Evolutionary conservation across 2,888 invertebrate species (phyloP).

Genomic region (Myopa tessellatipennis): DNA sequence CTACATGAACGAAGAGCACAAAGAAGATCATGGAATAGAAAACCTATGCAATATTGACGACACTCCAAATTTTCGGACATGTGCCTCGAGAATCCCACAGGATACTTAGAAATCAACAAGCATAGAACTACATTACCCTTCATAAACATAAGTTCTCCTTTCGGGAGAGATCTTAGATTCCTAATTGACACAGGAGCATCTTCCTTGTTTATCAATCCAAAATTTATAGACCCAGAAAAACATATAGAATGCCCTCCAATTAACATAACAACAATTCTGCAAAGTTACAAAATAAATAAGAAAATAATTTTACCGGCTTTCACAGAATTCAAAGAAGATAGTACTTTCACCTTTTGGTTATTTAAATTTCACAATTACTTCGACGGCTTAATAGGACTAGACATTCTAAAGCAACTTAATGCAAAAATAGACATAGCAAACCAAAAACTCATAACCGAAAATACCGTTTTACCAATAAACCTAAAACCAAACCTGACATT

Average conservation of each 20-base stretch:
- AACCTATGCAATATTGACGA: constrained; percentile 3
- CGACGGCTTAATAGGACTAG: constrained; percentile 20
- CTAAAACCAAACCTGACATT: constrained; percentile 17
- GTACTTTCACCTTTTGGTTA: background rate
- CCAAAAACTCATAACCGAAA: background rate
- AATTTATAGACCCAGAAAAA: constrained; percentile 11
- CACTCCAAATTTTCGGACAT: constrained; percentile 30
- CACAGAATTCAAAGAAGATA: no score
- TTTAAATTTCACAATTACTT: constrained; percentile 25
- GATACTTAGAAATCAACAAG: constrained; percentile 29
- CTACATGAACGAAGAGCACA: background rate
- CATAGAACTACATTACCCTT: constrained; percentile 12
- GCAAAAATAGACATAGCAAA: constrained; percentile 12
- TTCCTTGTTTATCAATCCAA: constrained; percentile 32
- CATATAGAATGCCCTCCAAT: constrained; percentile 7
- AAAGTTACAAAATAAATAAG: no score
- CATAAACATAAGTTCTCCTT: constrained; percentile 12
- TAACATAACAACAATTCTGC: background rate
- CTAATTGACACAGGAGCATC: constrained; percentile 32
- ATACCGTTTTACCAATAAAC: background rate
- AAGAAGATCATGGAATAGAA: background rate
- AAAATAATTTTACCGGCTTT: no score
- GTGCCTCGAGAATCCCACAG: constrained; percentile 29
- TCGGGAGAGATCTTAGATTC: constrained; percentile 32
- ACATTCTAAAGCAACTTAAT: background rate